Base-by-base conservation (phyloP, 2,888 invertebrate species). In the Choristoneura rosaceana region DNA sequence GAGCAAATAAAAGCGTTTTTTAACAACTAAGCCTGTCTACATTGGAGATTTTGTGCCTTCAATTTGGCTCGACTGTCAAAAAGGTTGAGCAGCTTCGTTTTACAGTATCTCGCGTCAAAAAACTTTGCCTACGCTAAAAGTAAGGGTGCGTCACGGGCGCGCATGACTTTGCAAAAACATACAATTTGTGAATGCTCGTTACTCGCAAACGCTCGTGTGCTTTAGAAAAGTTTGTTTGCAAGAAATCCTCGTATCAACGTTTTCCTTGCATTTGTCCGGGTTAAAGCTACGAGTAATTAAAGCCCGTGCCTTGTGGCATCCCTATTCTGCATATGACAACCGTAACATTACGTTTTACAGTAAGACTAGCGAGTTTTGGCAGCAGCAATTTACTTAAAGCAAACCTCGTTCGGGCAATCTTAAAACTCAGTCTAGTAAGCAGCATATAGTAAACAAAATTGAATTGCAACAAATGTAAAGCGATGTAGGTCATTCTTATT, bases 141-240 rank as follows among this genome's bases (percentile, higher is more conserved):
- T 52, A 52, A 52, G 52, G 52, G 52, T 52, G 52, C 17, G 9
- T 52, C 14, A 52, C 52, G 47, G n/a, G 12, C 52, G 52, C 17
- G 52, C 52, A 55, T 55, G 55, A 55, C 55, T 55, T 55, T 55
- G 25, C 25, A 25, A 55, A 55, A 14, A 17, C 15, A 17, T 52
- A 52, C 52, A 52, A 52, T 52, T 55, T 55, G 55, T 25, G 55
- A 12, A 55, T 25, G 55, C 55, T 55, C 55, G 55, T 55, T 55
- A 55, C 52, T 17, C 25, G 50, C 9, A 15, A 17, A 52, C 17
- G 25, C 55, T 25, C 9, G 52, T 52, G 12, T 15, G 55, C 55
- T 55, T 55, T 55, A 25, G 55, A 55, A 55, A 55, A 55, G 12
- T 25, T 55, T 55, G 55, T 55, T 55, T 55, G 55, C 25, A 25